phyloP scores from a whole-genome alignment of 2,113 vertebrate species.

The Mohoua ochrocephala region DNA sequence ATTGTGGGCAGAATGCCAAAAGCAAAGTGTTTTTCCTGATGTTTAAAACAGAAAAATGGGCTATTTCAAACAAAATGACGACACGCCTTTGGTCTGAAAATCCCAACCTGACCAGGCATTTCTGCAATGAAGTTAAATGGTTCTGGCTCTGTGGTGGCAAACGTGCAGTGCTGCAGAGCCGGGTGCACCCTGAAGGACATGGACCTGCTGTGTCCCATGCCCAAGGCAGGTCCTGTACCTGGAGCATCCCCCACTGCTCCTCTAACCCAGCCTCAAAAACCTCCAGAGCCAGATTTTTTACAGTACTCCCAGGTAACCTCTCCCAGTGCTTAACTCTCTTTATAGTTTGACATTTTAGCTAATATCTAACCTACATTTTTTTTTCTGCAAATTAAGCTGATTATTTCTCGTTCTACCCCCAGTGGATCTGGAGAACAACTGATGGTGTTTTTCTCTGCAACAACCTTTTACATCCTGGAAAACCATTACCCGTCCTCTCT shows the following conservation, averaged over 20 bases:
- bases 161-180: rapidly evolving
- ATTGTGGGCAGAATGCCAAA: neutral
- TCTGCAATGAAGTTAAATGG: rapidly evolving
- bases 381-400: conserved; percentile 56
- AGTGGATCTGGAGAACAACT: conserved; percentile 57
- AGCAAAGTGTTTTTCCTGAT: neutral
- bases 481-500: neutral
- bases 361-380: conserved; percentile 54
- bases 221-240: neutral
- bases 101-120: neutral
- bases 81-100: neutral
- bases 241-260: neutral
- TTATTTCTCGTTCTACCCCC: conserved; percentile 52
- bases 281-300: conserved; percentile 22
- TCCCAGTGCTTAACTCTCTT: conserved; percentile 47
- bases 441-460: conserved; percentile 51
- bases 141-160: neutral
- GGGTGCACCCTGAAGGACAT: neutral
- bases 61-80: neutral
- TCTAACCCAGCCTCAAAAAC: conserved; percentile 6
- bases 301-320: conserved; percentile 26
- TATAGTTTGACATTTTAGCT: conserved; percentile 63
- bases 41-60: neutral
- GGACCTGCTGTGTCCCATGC: neutral
- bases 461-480: conserved; percentile 54